Evolutionary conservation across 1,140 invertebrate species (phyloP).

Genomic region (Lordiphosa clarofinis): DNA sequence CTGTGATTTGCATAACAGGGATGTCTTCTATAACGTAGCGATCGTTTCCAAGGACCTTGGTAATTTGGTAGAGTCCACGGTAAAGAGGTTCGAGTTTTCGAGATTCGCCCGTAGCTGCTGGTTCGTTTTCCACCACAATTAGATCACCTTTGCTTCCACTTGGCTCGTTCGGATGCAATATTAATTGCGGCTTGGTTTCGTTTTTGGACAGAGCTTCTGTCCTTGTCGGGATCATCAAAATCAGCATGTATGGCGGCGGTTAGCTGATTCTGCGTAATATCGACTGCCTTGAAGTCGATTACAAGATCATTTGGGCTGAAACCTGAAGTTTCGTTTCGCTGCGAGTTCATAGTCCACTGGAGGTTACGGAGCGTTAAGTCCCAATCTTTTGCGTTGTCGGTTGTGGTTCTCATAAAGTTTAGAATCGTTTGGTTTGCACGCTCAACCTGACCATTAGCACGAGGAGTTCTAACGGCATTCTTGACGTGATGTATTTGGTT

Average conservation of each 20-base stretch:
- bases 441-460: no score
- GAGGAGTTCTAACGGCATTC: no score
- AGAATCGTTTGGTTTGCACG: no score
- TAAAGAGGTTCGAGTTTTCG: no score
- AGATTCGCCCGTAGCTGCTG: background rate
- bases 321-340: background rate
- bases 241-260: conserved; percentile 1
- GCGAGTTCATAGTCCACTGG: no score
- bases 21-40: background rate
- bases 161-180: conserved; percentile 1
- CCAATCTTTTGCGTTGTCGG: no score
- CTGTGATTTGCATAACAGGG: conserved; percentile 19
- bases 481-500: no score
- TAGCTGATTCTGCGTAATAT: background rate
- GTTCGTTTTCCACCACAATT: no score
- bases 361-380: no score
- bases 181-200: background rate
- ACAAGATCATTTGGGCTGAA: background rate
- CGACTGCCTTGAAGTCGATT: conserved; percentile 1
- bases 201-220: background rate
- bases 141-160: background rate
- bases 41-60: background rate
- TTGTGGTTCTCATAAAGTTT: no score
- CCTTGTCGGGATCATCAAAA: no score
- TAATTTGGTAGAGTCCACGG: background rate